Base-by-base conservation (phyloP, 1,140 invertebrate species). In the Aphidius ervi region DNA sequence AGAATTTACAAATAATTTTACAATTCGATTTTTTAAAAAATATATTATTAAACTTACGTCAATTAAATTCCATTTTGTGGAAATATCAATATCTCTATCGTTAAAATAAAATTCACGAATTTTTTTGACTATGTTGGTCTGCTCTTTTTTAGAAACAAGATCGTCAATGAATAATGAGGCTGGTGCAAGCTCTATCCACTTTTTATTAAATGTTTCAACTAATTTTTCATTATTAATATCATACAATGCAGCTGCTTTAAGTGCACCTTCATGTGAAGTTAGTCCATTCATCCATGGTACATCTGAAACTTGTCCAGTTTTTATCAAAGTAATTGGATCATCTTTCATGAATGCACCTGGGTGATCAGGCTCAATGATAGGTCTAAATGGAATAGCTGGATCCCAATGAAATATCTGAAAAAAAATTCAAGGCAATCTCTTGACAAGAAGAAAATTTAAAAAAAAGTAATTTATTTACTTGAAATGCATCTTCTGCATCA, bases 251-350 rank as follows among this genome's bases (percentile, higher is more conserved):
- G 87, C 81, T 9, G 81, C 84, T 72, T 82, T 83, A 31, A 90
- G 70, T 37, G 86, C 79, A 5, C 88, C 89, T 75, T 90, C 89
- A 9, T 87, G 78, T 2, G 82, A 83, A 45, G 81, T 89, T 0
- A 87, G 65, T 4, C 89, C 88, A 20, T 84, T 83, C 63, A 92
- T 82, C 80, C 86, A 85, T 0, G 87, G 87, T 9, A 90, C 80
- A 47, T 82, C 70, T 9, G 78, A 68, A 0, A 83, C 68, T 46
- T 78, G 74, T 0, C 84, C 85, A 7, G 69, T 56, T 60, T 71
- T 72, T 0, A 82, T 67, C 0, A 78, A 70, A 7, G 83, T 70
- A 1, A 81, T 68, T 1, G 87, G 86, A 65, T 82, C 76, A 61
- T 82, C 78, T 0, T 80, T 84, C 0, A 90, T 65, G 67, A 90